These are phyloP conservation scores for Heliconius ismenius DNA, from an alignment of 2,888 invertebrate species.

Conservation along the genomic window DNA sequence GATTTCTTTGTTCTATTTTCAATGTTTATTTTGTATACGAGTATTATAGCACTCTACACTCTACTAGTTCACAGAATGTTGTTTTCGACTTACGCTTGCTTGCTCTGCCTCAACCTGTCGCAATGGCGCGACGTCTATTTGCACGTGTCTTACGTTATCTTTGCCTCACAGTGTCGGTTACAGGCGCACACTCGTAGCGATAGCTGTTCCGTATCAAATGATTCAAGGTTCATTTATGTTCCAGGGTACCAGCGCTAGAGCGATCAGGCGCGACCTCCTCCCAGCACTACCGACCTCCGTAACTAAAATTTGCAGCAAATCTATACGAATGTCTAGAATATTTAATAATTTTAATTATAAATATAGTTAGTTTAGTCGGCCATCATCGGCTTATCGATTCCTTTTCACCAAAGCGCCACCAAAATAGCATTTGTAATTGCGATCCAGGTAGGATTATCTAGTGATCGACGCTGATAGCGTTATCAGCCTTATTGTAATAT, in stretches of 20 bases:
- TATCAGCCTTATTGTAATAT: slow-evolving; percentile 40
- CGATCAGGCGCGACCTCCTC: slow-evolving; percentile 42
- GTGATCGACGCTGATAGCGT: slow-evolving; percentile 33
- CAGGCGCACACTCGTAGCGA: slow-evolving; percentile 4
- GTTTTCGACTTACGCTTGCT: slow-evolving; percentile 20
- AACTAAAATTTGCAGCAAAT: slow-evolving; percentile 20
- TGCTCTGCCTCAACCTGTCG: slow-evolving; percentile 23
- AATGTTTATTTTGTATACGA: slow-evolving; percentile 1
- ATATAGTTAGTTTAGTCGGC: slow-evolving; percentile 8
- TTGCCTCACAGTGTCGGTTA: slow-evolving; percentile 38
- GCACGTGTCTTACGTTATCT: slow-evolving; percentile 55
- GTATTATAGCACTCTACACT: background rate
- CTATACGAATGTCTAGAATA: background rate
- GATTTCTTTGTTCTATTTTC: background rate
- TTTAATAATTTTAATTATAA: slow-evolving; percentile 8
- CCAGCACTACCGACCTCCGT: slow-evolving; percentile 53
- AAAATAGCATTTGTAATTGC: slow-evolving; percentile 37
- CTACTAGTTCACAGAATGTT: background rate
- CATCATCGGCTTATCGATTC: slow-evolving; percentile 21
- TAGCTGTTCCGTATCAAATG: slow-evolving; percentile 4
- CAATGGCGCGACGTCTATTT: slow-evolving; percentile 49
- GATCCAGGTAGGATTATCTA: slow-evolving; percentile 32
- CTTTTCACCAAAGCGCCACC: slow-evolving; percentile 31
- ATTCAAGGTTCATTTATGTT: slow-evolving; percentile 32
- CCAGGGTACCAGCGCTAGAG: slow-evolving; percentile 74